Evolutionary conservation across 30 jellyfish, hydroid and myxozoan genomes (phyloP), one percentile per base, ranked within the genome.

Genomic region (Calvadosia cruxmelitensis): DNA sequence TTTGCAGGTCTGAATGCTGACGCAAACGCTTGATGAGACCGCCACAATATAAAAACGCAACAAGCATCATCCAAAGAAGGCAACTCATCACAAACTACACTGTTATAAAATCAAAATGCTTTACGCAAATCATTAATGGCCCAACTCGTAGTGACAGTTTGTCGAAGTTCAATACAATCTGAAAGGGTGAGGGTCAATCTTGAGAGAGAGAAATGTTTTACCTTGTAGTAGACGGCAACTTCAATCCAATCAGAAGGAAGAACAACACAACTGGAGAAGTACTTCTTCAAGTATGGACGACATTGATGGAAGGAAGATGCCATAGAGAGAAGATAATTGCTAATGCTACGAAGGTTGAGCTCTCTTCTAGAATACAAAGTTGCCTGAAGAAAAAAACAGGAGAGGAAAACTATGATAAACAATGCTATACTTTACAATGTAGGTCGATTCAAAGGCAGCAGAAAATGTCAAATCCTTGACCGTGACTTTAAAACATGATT

Each of bases 201-300:
- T n/a, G n/a, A n/a, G n/a, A n/a, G n/a, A n/a, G n/a, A n/a, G n/a
- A n/a, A n/a, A n/a, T n/a, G n/a, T n/a, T 64, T 13, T 68, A 79
- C 96, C 80, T 74, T 92, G 62, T 86, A 86, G 2, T 78, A 31
- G 65, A 78, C 96, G 29, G 96, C 96, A 20, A 79, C 94, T 57
- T 73, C 91, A 67, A 86, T 74, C 96, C 96, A 86, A 31, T 86
- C 96, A 3, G 96, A 78, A 10, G 96, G 96, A 30, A 86, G 72
- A 24, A 69, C 75, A 26, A 86, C 62, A 10, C 80, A 15, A 3
- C 72, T 57, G 30, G 49, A 16, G 66, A 78, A 86, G 64, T 86
- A 86, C 49, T 85, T 73, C 63, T 76, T 86, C 70, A 86, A 61
- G 48, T 27, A 86, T 24, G 92, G 92, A 33, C 96, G 74, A 53